Conservation (phyloP, 1,140 invertebrate genomes). For the Leptinotarsa defecta region DNA sequence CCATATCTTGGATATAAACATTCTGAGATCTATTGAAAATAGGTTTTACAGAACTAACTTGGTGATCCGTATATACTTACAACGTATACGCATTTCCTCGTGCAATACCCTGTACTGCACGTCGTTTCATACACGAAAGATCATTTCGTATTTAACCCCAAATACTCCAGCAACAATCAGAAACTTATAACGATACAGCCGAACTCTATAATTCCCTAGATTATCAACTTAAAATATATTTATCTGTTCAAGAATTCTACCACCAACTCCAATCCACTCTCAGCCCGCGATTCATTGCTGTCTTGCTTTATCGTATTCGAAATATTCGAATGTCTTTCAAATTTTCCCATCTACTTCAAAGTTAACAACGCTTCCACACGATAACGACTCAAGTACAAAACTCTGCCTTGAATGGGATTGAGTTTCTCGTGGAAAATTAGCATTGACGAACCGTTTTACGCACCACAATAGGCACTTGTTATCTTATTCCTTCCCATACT, state of each 20-base stretch:
- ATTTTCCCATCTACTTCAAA: neutral
- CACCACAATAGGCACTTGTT: slow-evolving; percentile 16
- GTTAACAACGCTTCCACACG: slow-evolving; percentile 1
- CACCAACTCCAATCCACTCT: neutral
- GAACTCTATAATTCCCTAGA: too few relatives aligned
- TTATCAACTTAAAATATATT: too few relatives aligned
- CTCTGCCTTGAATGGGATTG: neutral
- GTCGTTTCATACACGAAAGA: too few relatives aligned
- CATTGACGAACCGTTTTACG: slow-evolving; percentile 9
- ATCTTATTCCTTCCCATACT: neutral
- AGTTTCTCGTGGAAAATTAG: slow-evolving; percentile 5
- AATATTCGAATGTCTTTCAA: neutral
- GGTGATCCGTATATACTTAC: too few relatives aligned
- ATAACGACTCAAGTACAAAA: neutral
- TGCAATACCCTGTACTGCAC: too few relatives aligned
- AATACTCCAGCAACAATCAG: too few relatives aligned
- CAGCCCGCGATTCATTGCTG: neutral
- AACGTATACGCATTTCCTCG: too few relatives aligned
- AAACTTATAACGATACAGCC: too few relatives aligned
- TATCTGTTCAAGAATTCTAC: neutral
- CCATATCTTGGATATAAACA: too few relatives aligned
- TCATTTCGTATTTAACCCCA: too few relatives aligned
- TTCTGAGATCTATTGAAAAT: too few relatives aligned
- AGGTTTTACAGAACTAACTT: too few relatives aligned
- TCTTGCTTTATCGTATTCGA: neutral